Conservation (phyloP, 64 coral and sea anemone species). For the Cladopsammia gracilis region DNA sequence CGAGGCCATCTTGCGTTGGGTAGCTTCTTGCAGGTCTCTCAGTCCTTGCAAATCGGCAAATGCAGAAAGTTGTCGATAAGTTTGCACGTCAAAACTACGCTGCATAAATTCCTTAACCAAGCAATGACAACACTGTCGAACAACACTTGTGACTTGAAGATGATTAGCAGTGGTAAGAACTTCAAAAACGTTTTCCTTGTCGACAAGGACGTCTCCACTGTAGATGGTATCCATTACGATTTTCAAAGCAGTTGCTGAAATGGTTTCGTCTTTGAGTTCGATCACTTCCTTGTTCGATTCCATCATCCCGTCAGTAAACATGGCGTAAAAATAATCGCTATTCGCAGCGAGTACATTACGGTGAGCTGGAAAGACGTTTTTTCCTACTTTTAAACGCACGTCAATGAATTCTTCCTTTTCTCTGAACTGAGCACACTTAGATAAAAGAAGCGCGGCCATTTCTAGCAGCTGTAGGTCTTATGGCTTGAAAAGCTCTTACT, state of each 20-base stretch:
- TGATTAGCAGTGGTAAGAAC: neutral
- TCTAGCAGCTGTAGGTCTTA: too few relatives aligned
- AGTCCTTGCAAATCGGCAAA: neutral
- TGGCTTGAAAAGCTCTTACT: too few relatives aligned
- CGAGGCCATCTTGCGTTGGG: neutral
- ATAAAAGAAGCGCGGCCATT: neutral
- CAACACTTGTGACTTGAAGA: neutral
- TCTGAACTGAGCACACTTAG: neutral
- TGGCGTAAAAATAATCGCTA: slow-evolving; percentile 81
- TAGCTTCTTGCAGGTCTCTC: neutral
- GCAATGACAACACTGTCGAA: slow-evolving; percentile 1
- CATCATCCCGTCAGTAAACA: slow-evolving; percentile 43
- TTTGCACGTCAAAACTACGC: neutral
- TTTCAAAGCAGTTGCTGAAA: neutral
- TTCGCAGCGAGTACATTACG: slow-evolving; percentile 72
- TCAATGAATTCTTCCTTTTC: slow-evolving; percentile 55
- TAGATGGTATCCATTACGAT: neutral
- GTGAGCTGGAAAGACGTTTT: slow-evolving; percentile 59
- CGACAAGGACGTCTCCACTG: neutral
- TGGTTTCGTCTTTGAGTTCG: neutral
- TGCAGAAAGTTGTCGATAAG: neutral
- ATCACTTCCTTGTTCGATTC: neutral
- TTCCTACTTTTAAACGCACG: slow-evolving; percentile 67
- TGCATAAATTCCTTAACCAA: neutral
- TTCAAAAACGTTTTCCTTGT: neutral